Evolutionary conservation across 2,797 vertebrate species (phyloP).

Genomic region (Falco cherrug): DNA sequence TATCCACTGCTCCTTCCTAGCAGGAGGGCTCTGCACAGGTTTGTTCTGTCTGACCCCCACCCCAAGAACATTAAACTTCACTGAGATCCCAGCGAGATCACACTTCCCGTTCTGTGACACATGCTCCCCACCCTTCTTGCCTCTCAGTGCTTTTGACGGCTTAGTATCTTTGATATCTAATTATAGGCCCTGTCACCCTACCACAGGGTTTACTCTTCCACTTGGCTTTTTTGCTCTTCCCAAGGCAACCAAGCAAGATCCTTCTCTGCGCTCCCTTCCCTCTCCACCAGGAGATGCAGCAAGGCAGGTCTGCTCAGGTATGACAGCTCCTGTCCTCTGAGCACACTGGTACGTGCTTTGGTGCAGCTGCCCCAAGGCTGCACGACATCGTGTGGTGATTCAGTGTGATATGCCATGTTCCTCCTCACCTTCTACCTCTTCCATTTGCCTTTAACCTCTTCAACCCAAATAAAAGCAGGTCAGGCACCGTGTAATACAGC

Average conservation of each 20-base stretch:
- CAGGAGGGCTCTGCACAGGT: background rate
- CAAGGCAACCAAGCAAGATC: background rate
- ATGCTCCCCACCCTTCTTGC: background rate
- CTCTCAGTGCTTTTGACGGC: background rate
- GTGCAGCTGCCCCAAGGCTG: background rate
- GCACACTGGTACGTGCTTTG: accelerated
- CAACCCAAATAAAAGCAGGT: background rate
- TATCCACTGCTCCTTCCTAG: background rate
- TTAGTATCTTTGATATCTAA: background rate
- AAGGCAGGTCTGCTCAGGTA: background rate
- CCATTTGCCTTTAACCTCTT: background rate
- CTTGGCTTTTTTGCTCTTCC: background rate
- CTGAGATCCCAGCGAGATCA: background rate
- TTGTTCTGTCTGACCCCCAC: background rate
- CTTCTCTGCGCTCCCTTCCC: background rate
- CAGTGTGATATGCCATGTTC: accelerated
- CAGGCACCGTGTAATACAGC: background rate
- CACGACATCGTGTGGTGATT: accelerated
- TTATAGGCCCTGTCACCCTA: background rate
- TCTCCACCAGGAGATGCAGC: background rate
- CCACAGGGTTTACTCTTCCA: background rate
- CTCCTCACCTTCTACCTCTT: background rate
- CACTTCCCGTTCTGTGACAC: background rate
- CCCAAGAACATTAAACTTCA: background rate
- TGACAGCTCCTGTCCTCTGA: background rate